Conservation (phyloP, 2,797 vertebrate species). For the Babyrousa celebensis region DNA sequence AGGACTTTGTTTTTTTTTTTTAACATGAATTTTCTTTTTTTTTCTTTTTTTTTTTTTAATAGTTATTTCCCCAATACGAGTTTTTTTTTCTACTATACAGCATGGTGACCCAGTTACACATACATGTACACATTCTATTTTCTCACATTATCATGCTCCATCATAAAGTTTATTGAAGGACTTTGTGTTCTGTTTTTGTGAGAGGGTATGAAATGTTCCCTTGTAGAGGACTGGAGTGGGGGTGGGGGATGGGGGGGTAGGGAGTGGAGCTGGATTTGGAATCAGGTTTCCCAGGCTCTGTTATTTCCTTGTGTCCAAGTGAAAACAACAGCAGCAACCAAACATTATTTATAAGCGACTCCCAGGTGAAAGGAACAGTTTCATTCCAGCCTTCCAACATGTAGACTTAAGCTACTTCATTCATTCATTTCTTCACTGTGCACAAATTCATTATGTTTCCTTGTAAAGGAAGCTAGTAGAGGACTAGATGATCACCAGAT, state of each 20-base stretch:
- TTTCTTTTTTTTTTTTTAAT: too few species aligned
- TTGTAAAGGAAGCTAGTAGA: conserved; percentile 9
- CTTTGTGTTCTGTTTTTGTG: conserved; percentile 46
- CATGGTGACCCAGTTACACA: too few species aligned
- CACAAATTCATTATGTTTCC: not conserved
- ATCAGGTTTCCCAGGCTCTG: conserved; percentile 41
- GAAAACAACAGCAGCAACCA: not conserved
- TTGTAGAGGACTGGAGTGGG: not conserved
- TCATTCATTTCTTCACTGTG: not conserved
- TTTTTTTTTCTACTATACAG: too few species aligned
- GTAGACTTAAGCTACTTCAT: not conserved
- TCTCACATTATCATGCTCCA: too few species aligned
- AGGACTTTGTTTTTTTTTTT: conserved; percentile 28
- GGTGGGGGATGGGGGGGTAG: not conserved
- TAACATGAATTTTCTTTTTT: too few species aligned
- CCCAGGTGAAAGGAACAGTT: conserved; percentile 1
- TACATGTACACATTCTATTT: too few species aligned
- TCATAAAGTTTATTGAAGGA: not conserved
- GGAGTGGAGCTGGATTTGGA: conserved; percentile 19
- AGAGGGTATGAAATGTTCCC: not conserved
- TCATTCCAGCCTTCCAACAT: conserved; percentile 7
- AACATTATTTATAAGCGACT: conserved; percentile 27
- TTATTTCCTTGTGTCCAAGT: conserved; percentile 25
- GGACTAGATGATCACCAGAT: not conserved
- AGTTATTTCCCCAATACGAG: too few species aligned